Evolutionary conservation across 2,113 vertebrate species (phyloP).

Genomic region (Ahaetulla prasina): DNA sequence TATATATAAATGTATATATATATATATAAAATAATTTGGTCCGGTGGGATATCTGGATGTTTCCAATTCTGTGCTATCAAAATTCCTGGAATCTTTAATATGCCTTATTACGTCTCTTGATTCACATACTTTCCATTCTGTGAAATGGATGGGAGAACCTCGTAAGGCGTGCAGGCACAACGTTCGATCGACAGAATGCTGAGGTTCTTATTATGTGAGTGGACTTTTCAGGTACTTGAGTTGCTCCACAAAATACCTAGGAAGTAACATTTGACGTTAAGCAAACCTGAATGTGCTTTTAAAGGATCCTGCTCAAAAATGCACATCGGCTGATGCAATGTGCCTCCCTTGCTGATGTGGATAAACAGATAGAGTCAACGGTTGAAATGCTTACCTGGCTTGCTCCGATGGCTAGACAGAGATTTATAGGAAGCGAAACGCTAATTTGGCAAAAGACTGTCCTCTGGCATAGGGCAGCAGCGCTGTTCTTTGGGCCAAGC

Average conservation of each 20-base stretch:
- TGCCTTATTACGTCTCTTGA: not conserved
- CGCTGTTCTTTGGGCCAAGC: conserved; percentile 21
- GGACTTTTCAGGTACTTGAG: not conserved
- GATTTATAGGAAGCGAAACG: conserved; percentile 38
- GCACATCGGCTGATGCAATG: conserved; percentile 34
- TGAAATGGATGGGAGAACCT: not conserved
- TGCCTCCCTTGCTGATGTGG: conserved; percentile 52
- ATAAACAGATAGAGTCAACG: conserved; percentile 37
- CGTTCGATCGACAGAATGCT: not conserved
- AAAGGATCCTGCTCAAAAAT: conserved; percentile 39
- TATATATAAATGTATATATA: too few species aligned
- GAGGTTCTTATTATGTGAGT: not conserved
- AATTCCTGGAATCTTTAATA: too few species aligned
- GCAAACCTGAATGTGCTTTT: conserved; percentile 4
- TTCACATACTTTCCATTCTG: not conserved
- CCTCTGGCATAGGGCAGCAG: not conserved
- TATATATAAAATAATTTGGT: too few species aligned
- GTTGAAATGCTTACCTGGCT: conserved; percentile 14
- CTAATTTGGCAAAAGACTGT: conserved; percentile 58
- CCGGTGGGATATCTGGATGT: too few species aligned
- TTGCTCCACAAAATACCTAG: not conserved
- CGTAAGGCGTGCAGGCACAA: not conserved
- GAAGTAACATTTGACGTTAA: conserved; percentile 34
- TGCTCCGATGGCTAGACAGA: conserved; percentile 33
- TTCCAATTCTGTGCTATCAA: too few species aligned